These are phyloP conservation scores for Cacoxenus indagator DNA, from an alignment of 2,888 invertebrate genomes.

Conservation along the genomic window DNA sequence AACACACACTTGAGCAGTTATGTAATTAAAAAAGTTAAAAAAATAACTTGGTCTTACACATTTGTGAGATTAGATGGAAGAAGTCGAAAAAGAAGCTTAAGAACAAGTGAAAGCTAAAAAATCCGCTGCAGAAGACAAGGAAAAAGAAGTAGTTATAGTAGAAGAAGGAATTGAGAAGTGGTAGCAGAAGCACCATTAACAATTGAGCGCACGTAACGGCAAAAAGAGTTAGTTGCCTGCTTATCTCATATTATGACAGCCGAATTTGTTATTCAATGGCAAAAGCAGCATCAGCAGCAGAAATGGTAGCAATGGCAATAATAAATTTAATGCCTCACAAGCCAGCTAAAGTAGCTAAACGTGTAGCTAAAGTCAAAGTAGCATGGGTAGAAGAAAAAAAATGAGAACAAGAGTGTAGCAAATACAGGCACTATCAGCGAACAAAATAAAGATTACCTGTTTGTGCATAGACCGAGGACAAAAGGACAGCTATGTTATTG, in stretches of 20 bases:
- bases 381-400: no score
- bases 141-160: not conserved
- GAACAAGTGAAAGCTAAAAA: not conserved
- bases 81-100: no score
- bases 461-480: no score
- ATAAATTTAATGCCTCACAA: no score
- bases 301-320: not conserved
- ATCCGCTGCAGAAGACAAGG: not conserved
- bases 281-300: not conserved
- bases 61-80: not conserved
- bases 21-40: not conserved
- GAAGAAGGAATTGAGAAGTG: not conserved
- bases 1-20: no score
- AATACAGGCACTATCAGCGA: no score
- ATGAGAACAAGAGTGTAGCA: no score
- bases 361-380: no score
- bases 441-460: no score
- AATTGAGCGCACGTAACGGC: not conserved
- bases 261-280: slow-evolving; percentile 2
- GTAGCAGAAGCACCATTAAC: not conserved
- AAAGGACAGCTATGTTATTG: no score
- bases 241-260: slow-evolving; percentile 15
- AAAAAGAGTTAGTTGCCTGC: not conserved
- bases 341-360: no score
- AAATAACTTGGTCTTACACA: not conserved